Conservation (phyloP, 2,888 invertebrate genomes). For the Lasioglossum pauxillum region DNA sequence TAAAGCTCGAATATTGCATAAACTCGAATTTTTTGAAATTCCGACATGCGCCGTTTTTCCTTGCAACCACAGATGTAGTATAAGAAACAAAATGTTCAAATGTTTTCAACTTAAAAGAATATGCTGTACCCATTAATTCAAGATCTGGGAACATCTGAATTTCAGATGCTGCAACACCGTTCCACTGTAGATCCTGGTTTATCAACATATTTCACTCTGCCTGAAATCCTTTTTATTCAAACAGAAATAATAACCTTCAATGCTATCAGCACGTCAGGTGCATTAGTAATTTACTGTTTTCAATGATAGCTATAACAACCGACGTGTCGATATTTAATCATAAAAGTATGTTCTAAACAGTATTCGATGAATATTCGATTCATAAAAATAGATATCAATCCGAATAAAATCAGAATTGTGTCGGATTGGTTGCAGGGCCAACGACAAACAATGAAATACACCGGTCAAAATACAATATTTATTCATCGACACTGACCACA, state of each 20-base stretch:
- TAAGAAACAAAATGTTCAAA: not conserved
- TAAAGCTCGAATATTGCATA: no score
- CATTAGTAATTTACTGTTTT: slow-evolving; percentile 7
- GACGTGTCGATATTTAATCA: slow-evolving; percentile 15
- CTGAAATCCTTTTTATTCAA: not conserved
- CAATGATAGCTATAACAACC: not conserved
- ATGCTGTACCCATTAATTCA: slow-evolving; percentile 73
- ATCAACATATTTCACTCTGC: slow-evolving; percentile 73
- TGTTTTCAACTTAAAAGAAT: not conserved
- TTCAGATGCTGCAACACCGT: slow-evolving; percentile 53
- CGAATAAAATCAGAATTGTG: not conserved
- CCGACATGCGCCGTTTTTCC: no score
- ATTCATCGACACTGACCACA: not conserved
- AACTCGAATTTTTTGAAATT: no score
- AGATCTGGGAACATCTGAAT: slow-evolving; percentile 79
- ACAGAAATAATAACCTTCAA: slow-evolving; percentile 23
- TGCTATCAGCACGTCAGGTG: not conserved
- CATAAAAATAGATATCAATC: slow-evolving; percentile 21
- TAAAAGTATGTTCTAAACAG: not conserved
- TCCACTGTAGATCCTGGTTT: slow-evolving; percentile 77
- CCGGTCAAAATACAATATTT: not conserved
- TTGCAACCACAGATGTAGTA: not conserved
- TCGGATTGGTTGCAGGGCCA: not conserved
- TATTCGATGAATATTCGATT: not conserved
- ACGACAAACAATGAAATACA: not conserved